A percentile compares a stretch with the other conserved stretches of the same genome.
Evolutionary conservation across 2,888 invertebrate species (phyloP).

Genomic region (Calameuta filiformis): DNA sequence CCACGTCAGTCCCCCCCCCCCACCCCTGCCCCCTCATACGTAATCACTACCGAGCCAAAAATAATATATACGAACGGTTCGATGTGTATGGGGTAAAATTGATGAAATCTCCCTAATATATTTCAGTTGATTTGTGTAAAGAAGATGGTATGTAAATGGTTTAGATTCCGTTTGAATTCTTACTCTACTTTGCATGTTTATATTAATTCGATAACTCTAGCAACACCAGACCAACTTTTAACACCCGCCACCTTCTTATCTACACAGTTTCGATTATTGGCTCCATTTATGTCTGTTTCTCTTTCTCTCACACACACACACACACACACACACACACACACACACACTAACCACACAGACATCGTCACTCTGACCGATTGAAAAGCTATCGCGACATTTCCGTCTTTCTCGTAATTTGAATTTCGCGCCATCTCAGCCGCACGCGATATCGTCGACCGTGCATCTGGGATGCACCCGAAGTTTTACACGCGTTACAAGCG

Average conservation of each 20-base stretch:
- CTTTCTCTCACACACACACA: no score
- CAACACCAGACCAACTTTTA: background rate
- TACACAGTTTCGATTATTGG: background rate
- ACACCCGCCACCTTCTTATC: background rate
- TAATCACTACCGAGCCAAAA: background rate
- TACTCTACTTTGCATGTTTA: conserved; percentile 54
- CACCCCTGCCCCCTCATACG: background rate
- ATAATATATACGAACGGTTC: background rate
- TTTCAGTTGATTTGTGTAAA: conserved; percentile 63
- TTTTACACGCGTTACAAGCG: no score
- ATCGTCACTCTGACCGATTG: no score
- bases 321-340: no score
- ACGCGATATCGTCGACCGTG: no score
- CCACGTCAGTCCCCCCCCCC: background rate
- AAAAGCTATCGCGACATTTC: no score
- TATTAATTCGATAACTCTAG: conserved; percentile 26
- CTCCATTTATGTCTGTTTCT: background rate
- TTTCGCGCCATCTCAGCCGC: no score
- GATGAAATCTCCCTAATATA: conserved; percentile 58
- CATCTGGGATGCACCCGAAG: no score
- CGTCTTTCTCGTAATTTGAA: no score
- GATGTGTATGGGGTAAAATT: conserved; percentile 35
- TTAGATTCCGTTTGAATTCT: conserved; percentile 54
- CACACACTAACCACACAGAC: no score
- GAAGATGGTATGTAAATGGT: conserved; percentile 62